phyloP scores from a whole-genome alignment of 2,888 invertebrate genomes.

The Drosophila pseudotalamancana region DNA sequence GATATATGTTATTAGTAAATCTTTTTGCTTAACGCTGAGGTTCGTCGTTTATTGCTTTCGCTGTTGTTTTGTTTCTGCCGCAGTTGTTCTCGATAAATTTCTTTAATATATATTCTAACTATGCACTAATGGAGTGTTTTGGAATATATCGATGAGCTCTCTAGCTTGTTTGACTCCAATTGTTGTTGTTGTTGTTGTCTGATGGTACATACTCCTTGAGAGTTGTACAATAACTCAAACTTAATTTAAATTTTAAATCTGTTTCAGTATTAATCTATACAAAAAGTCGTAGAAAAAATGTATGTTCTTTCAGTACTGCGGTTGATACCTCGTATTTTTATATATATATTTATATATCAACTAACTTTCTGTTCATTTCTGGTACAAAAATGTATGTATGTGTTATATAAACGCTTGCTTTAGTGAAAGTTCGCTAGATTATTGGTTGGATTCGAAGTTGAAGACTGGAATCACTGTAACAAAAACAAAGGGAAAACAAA shows the following conservation, averaged over 20 bases:
- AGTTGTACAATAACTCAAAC: constrained; percentile 28
- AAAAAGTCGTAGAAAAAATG: constrained; percentile 43
- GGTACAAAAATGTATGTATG: constrained; percentile 62
- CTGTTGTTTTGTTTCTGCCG: constrained; percentile 50
- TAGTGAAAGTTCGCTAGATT: constrained; percentile 68
- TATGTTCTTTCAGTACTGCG: constrained; percentile 41
- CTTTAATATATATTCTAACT: constrained; percentile 70
- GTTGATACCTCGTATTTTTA: constrained; percentile 14
- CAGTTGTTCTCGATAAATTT: constrained; percentile 58
- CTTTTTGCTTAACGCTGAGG: constrained; percentile 72
- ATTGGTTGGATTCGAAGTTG: constrained; percentile 66
- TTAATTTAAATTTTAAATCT: constrained; percentile 4
- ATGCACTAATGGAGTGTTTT: constrained; percentile 81
- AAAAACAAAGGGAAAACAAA: constrained; percentile 14
- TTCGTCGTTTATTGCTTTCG: constrained; percentile 80
- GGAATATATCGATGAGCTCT: constrained; percentile 65
- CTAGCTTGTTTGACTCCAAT: constrained; percentile 32
- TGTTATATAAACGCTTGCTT: constrained; percentile 56
- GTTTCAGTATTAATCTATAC: constrained; percentile 18
- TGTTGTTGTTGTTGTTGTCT: constrained; percentile 27
- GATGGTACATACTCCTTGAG: constrained; percentile 43
- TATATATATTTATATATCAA: constrained; percentile 37
- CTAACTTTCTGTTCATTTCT: constrained; percentile 54
- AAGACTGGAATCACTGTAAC: constrained; percentile 73
- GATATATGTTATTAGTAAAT: constrained; percentile 57